A percentile compares a stretch with the other conserved stretches of the same genome.
Evolutionary conservation across 2,888 invertebrate genomes (phyloP).

Genomic region (Rotaria macrura): DNA sequence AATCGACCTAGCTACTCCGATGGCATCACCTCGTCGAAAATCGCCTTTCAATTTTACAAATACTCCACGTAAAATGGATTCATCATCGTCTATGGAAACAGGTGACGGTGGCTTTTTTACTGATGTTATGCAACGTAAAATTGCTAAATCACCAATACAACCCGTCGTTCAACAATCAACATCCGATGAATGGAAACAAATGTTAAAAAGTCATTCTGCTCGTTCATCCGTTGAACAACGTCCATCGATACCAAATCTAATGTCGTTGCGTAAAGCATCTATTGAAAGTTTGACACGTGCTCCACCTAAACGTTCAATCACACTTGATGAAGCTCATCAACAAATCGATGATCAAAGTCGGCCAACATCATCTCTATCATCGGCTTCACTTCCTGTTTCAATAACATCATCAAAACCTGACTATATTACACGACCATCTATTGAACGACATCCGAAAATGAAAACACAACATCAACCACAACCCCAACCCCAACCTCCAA

Average conservation of each 20-base stretch:
- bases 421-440: background rate
- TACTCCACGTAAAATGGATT: background rate
- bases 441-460: background rate
- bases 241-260: background rate
- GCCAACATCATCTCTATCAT: background rate
- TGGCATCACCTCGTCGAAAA: background rate
- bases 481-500: background rate
- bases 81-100: background rate
- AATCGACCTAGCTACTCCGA: background rate
- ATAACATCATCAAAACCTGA: constrained; percentile 6
- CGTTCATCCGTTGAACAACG: background rate
- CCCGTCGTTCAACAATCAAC: background rate
- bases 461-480: too few relatives aligned
- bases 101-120: background rate
- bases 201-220: background rate
- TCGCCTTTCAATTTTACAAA: background rate
- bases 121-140: background rate
- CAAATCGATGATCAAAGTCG: background rate
- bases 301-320: constrained; percentile 2
- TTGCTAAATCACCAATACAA: background rate
- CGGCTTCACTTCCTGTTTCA: background rate
- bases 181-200: background rate
- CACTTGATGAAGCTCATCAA: background rate
- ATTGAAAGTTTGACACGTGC: background rate
- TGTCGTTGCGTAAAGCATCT: background rate